Evolutionary conservation across 2,888 invertebrate genomes (phyloP), one percentile per base, ranked within the genome.

Genomic region (Eilema depressum): DNA sequence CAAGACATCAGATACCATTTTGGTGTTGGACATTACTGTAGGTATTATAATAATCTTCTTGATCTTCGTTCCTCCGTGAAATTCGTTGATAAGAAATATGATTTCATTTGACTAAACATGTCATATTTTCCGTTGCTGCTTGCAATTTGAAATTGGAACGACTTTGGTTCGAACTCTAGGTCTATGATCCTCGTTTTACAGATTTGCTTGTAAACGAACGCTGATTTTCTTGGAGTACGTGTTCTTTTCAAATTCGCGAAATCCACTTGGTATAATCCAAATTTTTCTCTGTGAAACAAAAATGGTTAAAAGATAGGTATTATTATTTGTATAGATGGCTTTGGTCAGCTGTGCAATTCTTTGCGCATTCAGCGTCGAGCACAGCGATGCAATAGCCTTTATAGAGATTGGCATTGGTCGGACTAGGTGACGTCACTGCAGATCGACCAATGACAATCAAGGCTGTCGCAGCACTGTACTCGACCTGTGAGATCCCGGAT

Each of bases 251-350:
- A 94, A 79, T 95, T 95, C 20, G 90, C 88, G 86, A 96, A 97
- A 86, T 97, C 96, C 2, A 97, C 96, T 69, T 96, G 92, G 82
- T 96, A 96, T 4, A 97, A 79, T 14, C 97, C 97, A 88, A 97
- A 97, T 78, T 94, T 94, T 77, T 95, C 91, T 7, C 96, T 96
- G 57, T 56, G 23, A 57, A n/a, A 33, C 2, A 41, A 7, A 37
- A 17, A 14, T 8, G 7, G 2, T 33, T 12, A 17, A 1, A n/a
- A n/a, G n/a, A n/a, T n/a, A n/a, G n/a, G 12, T 23, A 14, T 37
- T 25, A 2, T 37, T 11, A 14, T 37, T 14, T 33, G 33, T n/a
- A n/a, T n/a, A n/a, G n/a, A n/a, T n/a, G n/a, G n/a, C n/a, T n/a
- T n/a, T n/a, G n/a, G n/a, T n/a, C n/a, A n/a, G n/a, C n/a, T n/a